Evolutionary conservation across 2,888 invertebrate genomes (phyloP).

Genomic region (Odontocolon sp.): DNA sequence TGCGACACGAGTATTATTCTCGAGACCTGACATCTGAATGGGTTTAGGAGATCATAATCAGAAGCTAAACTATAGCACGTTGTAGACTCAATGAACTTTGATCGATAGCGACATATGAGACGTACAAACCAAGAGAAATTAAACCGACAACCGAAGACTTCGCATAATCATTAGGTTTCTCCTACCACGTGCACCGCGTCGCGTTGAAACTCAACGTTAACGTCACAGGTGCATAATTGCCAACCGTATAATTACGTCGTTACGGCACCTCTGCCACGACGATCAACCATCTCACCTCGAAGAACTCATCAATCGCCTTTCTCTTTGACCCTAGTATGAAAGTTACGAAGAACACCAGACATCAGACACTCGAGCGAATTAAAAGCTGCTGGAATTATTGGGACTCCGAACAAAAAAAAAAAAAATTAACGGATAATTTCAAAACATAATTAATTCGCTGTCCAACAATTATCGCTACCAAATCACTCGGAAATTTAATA

Average conservation of each 20-base stretch:
- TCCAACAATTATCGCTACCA: no score
- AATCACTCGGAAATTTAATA: no score
- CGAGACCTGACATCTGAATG: conserved; percentile 38
- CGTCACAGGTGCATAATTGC: conserved; percentile 50
- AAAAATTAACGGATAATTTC: no score
- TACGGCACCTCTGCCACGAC: conserved; percentile 13
- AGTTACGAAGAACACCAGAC: background rate
- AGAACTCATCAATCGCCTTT: conserved; percentile 49
- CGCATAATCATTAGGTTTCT: conserved; percentile 31
- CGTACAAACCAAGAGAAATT: conserved; percentile 36
- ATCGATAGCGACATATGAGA: background rate
- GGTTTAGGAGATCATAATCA: conserved; percentile 20
- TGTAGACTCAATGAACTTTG: conserved; percentile 30
- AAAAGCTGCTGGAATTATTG: no score
- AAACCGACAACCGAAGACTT: conserved; percentile 1
- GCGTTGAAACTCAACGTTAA: conserved; percentile 2
- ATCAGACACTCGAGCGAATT: no score
- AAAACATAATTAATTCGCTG: no score
- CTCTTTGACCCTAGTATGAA: conserved; percentile 46
- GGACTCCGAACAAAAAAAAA: no score
- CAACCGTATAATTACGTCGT: conserved; percentile 27
- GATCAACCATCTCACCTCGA: conserved; percentile 3
- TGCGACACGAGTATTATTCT: conserved; percentile 17
- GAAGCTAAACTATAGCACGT: conserved; percentile 1
- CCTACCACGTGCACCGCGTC: conserved; percentile 20